These are phyloP conservation scores for Apistogramma diplotaenia DNA, from an alignment of 2,113 vertebrate genomes.

Conservation along the genomic window DNA sequence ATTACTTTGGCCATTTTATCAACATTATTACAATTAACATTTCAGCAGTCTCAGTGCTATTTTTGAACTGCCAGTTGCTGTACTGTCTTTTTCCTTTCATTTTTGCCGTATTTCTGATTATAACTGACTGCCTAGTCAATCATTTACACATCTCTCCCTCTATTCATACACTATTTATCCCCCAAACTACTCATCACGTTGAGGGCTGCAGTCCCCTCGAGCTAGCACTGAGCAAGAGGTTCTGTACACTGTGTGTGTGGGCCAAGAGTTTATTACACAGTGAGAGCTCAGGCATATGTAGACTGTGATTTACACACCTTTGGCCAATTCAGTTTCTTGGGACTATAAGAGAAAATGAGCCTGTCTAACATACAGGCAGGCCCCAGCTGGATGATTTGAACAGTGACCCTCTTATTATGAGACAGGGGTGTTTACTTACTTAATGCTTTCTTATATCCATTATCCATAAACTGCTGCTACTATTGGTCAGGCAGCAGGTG, in stretches of 20 bases:
- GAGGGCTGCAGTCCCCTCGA: neutral
- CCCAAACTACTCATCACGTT: accelerated
- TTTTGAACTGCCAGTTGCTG: neutral
- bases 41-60: neutral
- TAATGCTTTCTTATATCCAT: neutral
- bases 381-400: neutral
- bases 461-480: neutral
- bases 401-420: neutral
- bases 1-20: neutral
- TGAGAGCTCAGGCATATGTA: neutral
- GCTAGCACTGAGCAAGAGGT: neutral
- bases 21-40: neutral
- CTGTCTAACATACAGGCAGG: neutral
- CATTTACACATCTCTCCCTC: neutral
- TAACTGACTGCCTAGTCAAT: accelerated
- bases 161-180: neutral
- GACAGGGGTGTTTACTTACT: neutral
- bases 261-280: neutral
- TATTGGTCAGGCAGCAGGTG: neutral
- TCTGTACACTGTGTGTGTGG: neutral
- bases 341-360: neutral
- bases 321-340: neutral
- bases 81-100: no score
- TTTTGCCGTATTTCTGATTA: neutral
- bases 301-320: neutral